Base-by-base conservation (phyloP, 2,888 invertebrate species). In the Tiliacea aurago region DNA sequence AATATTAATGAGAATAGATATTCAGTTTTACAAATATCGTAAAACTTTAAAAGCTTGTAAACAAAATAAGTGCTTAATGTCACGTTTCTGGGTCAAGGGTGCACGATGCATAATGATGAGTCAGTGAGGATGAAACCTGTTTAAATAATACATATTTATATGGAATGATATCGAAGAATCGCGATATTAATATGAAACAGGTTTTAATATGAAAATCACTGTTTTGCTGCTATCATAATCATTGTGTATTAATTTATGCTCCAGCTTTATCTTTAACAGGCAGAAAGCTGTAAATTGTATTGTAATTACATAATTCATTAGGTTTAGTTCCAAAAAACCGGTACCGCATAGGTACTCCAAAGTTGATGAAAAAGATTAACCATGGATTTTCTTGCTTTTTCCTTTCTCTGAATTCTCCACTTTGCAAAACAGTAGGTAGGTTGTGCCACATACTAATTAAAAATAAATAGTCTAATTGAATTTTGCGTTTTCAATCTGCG, bases 1-100 rank as follows among this genome's bases (percentile, higher is more conserved):
- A n/a, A n/a, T 51, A n/a, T n/a, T n/a, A 10, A 53, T 33, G n/a
- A 23, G 10, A 67, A 66, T n/a, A 18, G n/a, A 53, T 51, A n/a
- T 67, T 51, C 41, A 7, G 9, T 33, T 23, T 45, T 33, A 20
- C 5, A 45, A 56, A 41, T 41, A 28, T 49, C n/a, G 15, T 55
- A 23, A 43, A 70, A 5, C 18, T 51, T 41, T 53, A 71, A 70
- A 53, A 53, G 9, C 18, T 47, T 37, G n/a, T 47, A 41, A 61
- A 80, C 45, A 59, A 15, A 37, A n/a, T 37, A 51, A 37, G 15
- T 70, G 0, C 28, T 73, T 65, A 83, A 85, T 83, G 83, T 79
- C 78, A 78, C 63, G 64, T 71, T 76, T 71, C 72, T 81, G 15
- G 76, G 80, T 87, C 86, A 87, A 83, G 84, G 83, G 55, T 75